A percentile compares a stretch with the other conserved stretches of the same genome.
These are phyloP conservation scores for Erinaceus europaeus DNA, from an alignment of 2,113 vertebrate species.

Conservation along the genomic window DNA sequence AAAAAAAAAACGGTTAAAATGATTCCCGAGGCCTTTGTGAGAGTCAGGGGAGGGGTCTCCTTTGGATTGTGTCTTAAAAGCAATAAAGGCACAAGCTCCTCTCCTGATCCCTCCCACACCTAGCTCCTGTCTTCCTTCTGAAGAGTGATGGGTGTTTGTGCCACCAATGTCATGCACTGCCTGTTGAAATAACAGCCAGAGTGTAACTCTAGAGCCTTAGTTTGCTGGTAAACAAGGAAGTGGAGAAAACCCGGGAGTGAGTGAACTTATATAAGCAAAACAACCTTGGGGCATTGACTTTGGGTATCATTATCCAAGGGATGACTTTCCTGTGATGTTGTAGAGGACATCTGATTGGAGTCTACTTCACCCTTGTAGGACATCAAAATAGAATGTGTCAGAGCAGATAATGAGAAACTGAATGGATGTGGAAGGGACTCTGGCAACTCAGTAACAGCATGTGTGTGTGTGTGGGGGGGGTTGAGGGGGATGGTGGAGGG, in stretches of 20 bases:
- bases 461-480: no score
- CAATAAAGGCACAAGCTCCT: no score
- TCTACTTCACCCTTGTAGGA: neutral
- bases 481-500: no score
- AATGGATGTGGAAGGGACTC: constrained; percentile 1
- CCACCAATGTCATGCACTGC: neutral
- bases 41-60: rapidly evolving
- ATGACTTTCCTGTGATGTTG: neutral
- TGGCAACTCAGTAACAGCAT: no score
- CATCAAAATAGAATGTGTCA: constrained; percentile 54
- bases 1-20: neutral
- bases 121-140: neutral
- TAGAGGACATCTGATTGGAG: constrained; percentile 18
- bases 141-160: neutral
- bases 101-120: neutral
- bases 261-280: neutral
- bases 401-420: constrained; percentile 1
- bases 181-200: neutral
- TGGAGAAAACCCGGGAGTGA: neutral
- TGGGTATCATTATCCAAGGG: neutral
- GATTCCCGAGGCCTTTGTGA: neutral
- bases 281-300: neutral
- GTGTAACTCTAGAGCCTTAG: neutral
- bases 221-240: constrained; percentile 26
- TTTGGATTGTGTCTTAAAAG: neutral